Percentiles rank a stretch among this genome's conserved stretches.
These are phyloP conservation scores for Sebastes nivosus DNA, from an alignment of 2,797 vertebrate genomes.

Conservation along the genomic window DNA sequence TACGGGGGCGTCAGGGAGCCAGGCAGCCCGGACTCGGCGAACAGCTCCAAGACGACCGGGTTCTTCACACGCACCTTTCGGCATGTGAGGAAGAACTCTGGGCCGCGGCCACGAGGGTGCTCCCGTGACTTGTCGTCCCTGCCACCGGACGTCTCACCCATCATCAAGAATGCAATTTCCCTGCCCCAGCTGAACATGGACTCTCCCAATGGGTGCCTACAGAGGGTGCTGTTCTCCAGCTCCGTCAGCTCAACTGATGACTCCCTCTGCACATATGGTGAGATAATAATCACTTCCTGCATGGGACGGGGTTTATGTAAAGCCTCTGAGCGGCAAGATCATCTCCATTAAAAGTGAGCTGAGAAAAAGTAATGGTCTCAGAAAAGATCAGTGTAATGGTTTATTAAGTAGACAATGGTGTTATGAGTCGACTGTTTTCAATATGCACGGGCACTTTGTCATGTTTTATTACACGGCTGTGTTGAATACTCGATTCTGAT, in stretches of 20 bases:
- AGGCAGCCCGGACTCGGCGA: slow-evolving; percentile 69
- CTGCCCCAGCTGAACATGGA: slow-evolving; percentile 91
- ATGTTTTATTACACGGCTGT: no score
- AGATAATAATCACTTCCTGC: slow-evolving; percentile 61
- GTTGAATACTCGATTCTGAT: no score
- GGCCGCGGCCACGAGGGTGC: slow-evolving; percentile 45
- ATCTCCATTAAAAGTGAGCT: slow-evolving; percentile 39
- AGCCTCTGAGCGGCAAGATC: slow-evolving; percentile 39
- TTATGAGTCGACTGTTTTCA: neutral
- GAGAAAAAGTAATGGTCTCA: neutral
- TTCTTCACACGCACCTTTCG: slow-evolving; percentile 89
- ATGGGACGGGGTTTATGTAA: slow-evolving; percentile 1
- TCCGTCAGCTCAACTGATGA: slow-evolving; percentile 81
- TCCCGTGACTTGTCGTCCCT: slow-evolving; percentile 81
- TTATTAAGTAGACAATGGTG: neutral
- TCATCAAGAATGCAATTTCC: slow-evolving; percentile 95
- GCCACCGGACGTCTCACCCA: slow-evolving; percentile 89
- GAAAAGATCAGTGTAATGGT: neutral
- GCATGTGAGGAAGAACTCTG: slow-evolving; percentile 82
- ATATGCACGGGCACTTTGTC: no score
- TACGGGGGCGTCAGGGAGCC: slow-evolving; percentile 80
- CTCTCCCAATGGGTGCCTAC: slow-evolving; percentile 70
- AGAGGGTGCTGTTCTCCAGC: slow-evolving; percentile 84
- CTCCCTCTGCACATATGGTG: slow-evolving; percentile 86
- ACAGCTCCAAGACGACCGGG: slow-evolving; percentile 72